Evolutionary conservation across 2,113 vertebrate species (phyloP).

Genomic region (Sporophila hypoxantha): DNA sequence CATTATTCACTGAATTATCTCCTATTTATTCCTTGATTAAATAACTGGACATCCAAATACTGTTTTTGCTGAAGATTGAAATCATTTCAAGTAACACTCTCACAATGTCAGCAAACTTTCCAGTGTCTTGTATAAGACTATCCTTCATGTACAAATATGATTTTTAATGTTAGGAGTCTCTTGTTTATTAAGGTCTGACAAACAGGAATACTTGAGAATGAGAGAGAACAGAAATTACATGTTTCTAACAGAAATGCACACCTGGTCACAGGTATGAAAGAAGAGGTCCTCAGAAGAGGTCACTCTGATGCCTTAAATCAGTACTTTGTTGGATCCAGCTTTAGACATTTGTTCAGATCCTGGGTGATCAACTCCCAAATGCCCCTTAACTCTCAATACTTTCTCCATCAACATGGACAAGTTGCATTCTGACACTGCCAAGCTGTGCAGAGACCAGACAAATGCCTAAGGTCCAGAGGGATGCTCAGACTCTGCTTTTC

Average conservation of each 20-base stretch:
- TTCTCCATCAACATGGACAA: neutral
- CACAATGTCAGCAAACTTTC: neutral
- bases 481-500: neutral
- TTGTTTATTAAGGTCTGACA: neutral
- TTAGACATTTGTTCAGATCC: neutral
- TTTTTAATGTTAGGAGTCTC: neutral
- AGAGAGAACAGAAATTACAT: neutral
- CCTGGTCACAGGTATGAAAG: neutral
- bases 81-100: neutral
- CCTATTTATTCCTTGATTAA: neutral
- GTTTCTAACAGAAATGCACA: neutral
- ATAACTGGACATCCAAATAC: neutral
- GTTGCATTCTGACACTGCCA: neutral
- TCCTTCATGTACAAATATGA: neutral
- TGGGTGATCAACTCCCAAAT: neutral
- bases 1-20: neutral
- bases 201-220: neutral
- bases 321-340: accelerated
- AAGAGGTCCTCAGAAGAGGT: neutral
- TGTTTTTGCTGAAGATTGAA: neutral
- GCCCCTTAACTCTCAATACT: neutral
- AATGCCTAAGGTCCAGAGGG: neutral
- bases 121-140: neutral
- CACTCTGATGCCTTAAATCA: neutral
- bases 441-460: neutral